Base-by-base conservation (phyloP, 2,113 vertebrate species). In the Eulacestoma nigropectus region DNA sequence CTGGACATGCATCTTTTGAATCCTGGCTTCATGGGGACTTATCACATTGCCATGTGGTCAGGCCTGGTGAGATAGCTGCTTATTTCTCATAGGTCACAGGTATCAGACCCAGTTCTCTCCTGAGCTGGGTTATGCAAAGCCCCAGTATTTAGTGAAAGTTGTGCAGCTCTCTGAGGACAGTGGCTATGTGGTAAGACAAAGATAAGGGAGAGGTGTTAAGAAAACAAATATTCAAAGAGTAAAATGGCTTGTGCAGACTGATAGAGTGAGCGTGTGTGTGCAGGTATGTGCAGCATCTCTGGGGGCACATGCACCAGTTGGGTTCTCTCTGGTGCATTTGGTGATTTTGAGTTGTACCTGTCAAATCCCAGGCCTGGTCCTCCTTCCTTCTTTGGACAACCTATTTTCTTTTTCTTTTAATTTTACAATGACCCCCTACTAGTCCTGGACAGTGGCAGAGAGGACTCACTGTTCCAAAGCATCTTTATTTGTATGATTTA, bases 1-100 rank as follows among this genome's bases (percentile, higher is more conserved):
- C 65, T 79, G 47, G 39, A 56, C 19, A 6, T 10, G 35, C 18
- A 21, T 21, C 37, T 20, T 79, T 53, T 57, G 56, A 79, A 63
- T n/a, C 29, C 65, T 55, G 27, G 16, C 33, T 52, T 75, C 70
- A 6, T 0, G 0, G n/a, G 32, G 3, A 14, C 9, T 75, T 46
- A 8, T 3, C 50, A 30, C 20, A 25, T 2, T 27, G 41, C 59
- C 18, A 1, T 5, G 29, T 62, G 33, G 5, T n/a, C 25, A 32
- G 21, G 23, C 49, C 33, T 46, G 10, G 27, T 35, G 22, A 67
- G 30, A 17, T 4, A 18, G 17, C 25, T 53, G 46, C 41, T 53
- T 62, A 14, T 64, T 77, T 88, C 76, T 73, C 11, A 0, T 1
- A 14, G 52, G 7, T 20, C 27, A 5, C 3, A 1, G 1, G 0